Evolutionary conservation across 2,888 invertebrate genomes (phyloP), one percentile per base, ranked within the genome.

Genomic region (Drosophila aldrichi): DNA sequence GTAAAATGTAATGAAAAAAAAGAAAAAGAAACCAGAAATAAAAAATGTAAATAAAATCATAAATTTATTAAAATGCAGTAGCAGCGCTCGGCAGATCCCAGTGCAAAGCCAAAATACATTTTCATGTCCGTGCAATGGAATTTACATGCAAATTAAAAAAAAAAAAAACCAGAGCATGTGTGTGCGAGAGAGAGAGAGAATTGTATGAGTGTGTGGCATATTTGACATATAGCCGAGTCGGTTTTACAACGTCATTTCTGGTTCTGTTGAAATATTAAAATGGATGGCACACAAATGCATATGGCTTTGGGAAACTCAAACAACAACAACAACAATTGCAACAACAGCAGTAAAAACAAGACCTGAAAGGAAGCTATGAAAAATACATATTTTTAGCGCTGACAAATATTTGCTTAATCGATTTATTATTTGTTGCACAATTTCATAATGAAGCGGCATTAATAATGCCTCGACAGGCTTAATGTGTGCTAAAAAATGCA

Each of bases 241-340:
- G 84, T 89, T 85, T 89, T 89, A 85, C 84, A 85, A 87, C 84
- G 84, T 89, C 84, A 85, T 89, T 85, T 89, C 84, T 89, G 84
- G 88, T 89, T 89, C 82, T 89, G 88, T 77, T 85, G 89, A 85
- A 85, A 85, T 85, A 85, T 85, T 85, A 85, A 85, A 85, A 84
- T 89, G 87, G 68, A 84, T 88, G 83, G 81, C 84, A 70, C 83
- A 88, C 87, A 70, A 66, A 74, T 77, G 79, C 74, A 78, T 78
- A 78, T 70, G 74, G 61, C 74, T 69, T 59, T 40, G 69, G 48
- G 61, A 36, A 76, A 73, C 34, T 63, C 32, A 29, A 59, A 43
- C 20, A 22, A 7, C 25, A 25, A 25, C 25, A 4, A 22, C 22
- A 25, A 25, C 25, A 25, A 25, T 6, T 6, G 6, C 25, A 25